These are phyloP conservation scores for Ophiothrix spiculata DNA, from an alignment of 35 echinoderm and acorn worm species.

Conservation along the genomic window DNA sequence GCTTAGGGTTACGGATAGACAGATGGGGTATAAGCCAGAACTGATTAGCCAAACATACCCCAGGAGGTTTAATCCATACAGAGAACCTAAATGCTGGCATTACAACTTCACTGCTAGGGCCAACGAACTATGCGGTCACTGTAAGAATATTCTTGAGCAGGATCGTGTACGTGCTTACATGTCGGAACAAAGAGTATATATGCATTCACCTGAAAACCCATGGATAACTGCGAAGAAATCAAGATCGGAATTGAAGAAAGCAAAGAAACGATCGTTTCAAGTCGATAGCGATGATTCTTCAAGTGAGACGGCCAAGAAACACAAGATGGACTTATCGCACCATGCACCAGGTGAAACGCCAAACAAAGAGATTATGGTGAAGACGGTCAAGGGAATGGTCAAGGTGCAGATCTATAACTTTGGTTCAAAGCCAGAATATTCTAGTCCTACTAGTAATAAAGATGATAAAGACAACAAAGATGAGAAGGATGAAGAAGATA, in stretches of 20 bases:
- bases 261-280: not conserved
- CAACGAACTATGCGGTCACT: not conserved
- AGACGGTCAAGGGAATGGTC: not conserved
- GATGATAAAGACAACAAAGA: too few relatives aligned
- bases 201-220: not conserved
- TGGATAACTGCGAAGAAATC: not conserved
- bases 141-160: not conserved
- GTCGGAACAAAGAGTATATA: not conserved
- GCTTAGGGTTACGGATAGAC: too few relatives aligned
- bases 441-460: too few relatives aligned
- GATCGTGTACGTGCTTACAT: not conserved
- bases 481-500: too few relatives aligned
- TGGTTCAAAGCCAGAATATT: too few relatives aligned
- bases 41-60: too few relatives aligned
- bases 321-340: not conserved
- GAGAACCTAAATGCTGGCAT: not conserved
- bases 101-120: not conserved
- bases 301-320: not conserved
- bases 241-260: not conserved
- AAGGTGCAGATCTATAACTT: not conserved
- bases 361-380: constrained; percentile 2
- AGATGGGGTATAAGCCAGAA: too few relatives aligned
- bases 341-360: not conserved
- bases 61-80: not conserved
- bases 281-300: not conserved